phyloP scores from a whole-genome alignment of 2,113 vertebrate species.

The Mormyrus lacerda region DNA sequence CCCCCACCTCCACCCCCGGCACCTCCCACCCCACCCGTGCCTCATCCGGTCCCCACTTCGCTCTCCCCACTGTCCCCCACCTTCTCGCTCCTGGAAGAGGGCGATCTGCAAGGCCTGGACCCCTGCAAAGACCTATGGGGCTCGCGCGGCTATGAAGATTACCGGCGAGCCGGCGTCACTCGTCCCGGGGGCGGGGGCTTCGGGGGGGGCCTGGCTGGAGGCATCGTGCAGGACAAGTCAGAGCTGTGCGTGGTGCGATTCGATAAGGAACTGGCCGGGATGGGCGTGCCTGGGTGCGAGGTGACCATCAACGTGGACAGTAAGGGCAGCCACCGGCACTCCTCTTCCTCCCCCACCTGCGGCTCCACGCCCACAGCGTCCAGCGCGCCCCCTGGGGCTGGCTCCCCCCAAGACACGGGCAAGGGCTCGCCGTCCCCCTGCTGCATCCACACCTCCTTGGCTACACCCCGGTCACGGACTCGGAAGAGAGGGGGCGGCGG shows the following conservation, averaged over 20 bases:
- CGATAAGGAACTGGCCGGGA: conserved; percentile 64
- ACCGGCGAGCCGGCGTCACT: conserved; percentile 66
- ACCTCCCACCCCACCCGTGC: conserved; percentile 56
- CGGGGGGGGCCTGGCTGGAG: conserved; percentile 61
- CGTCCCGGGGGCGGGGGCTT: conserved; percentile 63
- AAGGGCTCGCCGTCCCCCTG: conserved; percentile 63
- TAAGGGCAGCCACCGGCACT: conserved; percentile 54
- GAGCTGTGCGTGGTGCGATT: conserved; percentile 73
- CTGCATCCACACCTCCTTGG: conserved; percentile 67
- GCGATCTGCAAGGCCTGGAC: conserved; percentile 67
- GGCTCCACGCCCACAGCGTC: conserved; percentile 53
- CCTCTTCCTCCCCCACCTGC: conserved; percentile 60
- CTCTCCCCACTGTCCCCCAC: conserved; percentile 62
- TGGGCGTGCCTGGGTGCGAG: conserved; percentile 58
- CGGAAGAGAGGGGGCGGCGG: conserved; percentile 58
- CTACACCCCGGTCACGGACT: conserved; percentile 64
- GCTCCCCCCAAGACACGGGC: conserved; percentile 61
- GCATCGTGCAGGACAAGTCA: conserved; percentile 56
- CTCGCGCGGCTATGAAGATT: conserved; percentile 79
- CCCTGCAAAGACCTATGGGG: conserved; percentile 78
- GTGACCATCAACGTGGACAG: conserved; percentile 61
- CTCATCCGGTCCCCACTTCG: conserved; percentile 51
- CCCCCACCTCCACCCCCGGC: conserved; percentile 60
- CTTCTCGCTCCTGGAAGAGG: conserved; percentile 67
- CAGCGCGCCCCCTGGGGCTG: conserved; percentile 51